These are phyloP conservation scores for Meta bourneti DNA, from an alignment of 2,888 invertebrate species.

Conservation along the genomic window DNA sequence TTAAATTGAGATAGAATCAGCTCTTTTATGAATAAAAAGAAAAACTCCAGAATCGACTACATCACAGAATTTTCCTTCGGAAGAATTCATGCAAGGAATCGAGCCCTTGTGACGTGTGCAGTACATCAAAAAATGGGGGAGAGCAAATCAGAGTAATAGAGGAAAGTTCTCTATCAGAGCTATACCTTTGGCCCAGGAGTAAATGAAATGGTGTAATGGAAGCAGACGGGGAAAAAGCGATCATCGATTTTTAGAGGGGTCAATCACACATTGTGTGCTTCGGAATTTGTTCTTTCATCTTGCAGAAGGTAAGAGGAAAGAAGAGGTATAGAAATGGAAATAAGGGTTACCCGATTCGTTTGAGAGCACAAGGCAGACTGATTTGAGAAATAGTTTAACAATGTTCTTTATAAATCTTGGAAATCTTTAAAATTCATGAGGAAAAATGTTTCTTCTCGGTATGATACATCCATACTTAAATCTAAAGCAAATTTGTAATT, in stretches of 20 bases:
- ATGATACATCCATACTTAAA: no score
- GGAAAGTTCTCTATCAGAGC: background rate
- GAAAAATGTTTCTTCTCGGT: no score
- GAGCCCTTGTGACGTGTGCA: constrained; percentile 15
- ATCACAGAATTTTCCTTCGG: background rate
- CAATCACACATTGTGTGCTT: constrained; percentile 11
- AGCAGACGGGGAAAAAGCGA: background rate
- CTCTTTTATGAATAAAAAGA: background rate
- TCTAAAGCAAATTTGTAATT: no score
- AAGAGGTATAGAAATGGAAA: no score
- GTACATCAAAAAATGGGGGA: background rate
- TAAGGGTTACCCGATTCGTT: no score
- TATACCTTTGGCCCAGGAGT: constrained; percentile 6
- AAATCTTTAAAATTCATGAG: no score
- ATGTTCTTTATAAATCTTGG: no score
- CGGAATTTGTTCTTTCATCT: no score
- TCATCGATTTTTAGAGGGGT: constrained; percentile 24
- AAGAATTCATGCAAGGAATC: constrained; percentile 28
- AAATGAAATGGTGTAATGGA: constrained; percentile 26
- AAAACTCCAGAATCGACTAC: no score
- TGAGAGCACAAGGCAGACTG: no score
- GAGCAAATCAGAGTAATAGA: background rate
- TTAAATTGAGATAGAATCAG: background rate
- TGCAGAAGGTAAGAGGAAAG: no score
- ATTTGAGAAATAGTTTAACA: no score